phyloP scores from a whole-genome alignment of 2,888 invertebrate genomes.

The Galerucella nymphaeae region DNA sequence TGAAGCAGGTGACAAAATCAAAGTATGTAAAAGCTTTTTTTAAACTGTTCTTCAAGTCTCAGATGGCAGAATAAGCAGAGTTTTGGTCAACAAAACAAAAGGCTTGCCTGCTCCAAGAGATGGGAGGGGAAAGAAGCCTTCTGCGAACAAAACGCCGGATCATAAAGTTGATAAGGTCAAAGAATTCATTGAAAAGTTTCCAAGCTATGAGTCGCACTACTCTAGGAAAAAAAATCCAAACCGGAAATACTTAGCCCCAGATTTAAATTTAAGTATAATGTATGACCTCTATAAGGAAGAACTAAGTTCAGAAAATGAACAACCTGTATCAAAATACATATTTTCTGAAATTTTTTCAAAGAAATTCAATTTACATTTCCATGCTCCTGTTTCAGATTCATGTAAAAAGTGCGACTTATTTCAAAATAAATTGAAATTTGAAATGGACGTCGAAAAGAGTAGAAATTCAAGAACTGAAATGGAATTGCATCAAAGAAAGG shows the following conservation, averaged over 20 bases:
- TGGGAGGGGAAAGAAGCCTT: background rate
- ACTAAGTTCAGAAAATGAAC: too few relatives aligned
- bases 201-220: too few relatives aligned
- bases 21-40: background rate
- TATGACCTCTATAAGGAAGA: too few relatives aligned
- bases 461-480: background rate
- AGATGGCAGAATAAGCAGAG: slow-evolving; percentile 4
- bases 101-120: background rate
- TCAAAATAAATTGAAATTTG: background rate
- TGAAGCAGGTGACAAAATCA: background rate
- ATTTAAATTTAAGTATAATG: too few relatives aligned
- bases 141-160: too few relatives aligned
- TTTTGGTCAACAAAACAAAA: background rate
- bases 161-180: too few relatives aligned
- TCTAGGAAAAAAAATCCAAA: too few relatives aligned
- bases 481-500: too few relatives aligned
- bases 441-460: background rate
- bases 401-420: background rate
- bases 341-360: background rate
- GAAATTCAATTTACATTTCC: background rate
- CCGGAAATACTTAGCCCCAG: too few relatives aligned
- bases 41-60: background rate
- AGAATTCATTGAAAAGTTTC: too few relatives aligned
- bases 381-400: background rate
- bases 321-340: too few relatives aligned